Evolutionary conservation across 2,888 invertebrate species (phyloP).

Genomic region (Drosophila nigritarsus): DNA sequence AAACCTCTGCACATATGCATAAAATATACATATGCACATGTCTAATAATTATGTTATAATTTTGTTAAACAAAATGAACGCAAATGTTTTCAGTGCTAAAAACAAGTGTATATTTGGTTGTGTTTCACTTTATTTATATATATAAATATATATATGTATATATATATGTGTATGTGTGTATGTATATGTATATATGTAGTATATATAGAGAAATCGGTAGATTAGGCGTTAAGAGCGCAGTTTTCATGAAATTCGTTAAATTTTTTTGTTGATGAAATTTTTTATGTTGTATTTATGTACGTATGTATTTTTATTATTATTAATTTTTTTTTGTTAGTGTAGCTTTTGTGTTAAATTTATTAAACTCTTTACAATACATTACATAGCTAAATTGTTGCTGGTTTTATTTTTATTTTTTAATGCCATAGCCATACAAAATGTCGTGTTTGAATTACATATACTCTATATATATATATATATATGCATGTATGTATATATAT

Average conservation of each 20-base stretch:
- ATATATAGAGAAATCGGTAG: constrained; percentile 62
- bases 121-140: constrained; percentile 34
- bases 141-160: neutral
- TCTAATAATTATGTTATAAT: constrained; percentile 15
- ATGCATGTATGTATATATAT: constrained; percentile 25
- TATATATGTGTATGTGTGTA: constrained; percentile 7
- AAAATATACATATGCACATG: constrained; percentile 32
- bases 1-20: constrained; percentile 37
- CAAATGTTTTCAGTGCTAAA: constrained; percentile 64
- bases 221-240: constrained; percentile 62
- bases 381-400: constrained; percentile 69
- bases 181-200: constrained; percentile 50
- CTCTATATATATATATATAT: constrained; percentile 15
- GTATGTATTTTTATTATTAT: constrained; percentile 20
- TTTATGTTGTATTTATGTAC: constrained; percentile 20
- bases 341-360: constrained; percentile 60
- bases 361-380: constrained; percentile 76
- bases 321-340: constrained; percentile 32
- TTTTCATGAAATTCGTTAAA: constrained; percentile 69
- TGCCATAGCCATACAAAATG: constrained; percentile 76
- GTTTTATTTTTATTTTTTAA: constrained; percentile 29
- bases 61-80: constrained; percentile 64
- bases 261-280: constrained; percentile 48
- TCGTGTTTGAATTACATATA: constrained; percentile 49
- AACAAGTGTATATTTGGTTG: constrained; percentile 51